Conservation (phyloP, 1,140 invertebrate genomes). For the Rhagoletis pomonella region DNA sequence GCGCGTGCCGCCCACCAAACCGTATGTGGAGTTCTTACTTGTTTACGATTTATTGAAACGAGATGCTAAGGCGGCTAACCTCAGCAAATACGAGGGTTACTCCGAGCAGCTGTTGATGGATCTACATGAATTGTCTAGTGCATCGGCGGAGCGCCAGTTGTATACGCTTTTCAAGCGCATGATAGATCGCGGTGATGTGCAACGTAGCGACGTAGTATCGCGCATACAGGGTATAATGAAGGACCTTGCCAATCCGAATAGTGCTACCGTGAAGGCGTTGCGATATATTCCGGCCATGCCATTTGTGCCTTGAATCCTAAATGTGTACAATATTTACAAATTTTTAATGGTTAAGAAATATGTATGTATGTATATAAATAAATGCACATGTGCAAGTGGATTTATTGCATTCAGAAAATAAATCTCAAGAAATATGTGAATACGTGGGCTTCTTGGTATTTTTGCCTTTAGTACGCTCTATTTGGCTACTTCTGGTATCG, state of each 20-base stretch:
- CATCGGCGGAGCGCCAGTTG: constrained; percentile 67
- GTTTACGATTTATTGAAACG: constrained; percentile 73
- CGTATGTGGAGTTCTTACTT: constrained; percentile 72
- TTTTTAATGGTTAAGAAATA: neutral
- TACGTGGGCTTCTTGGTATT: neutral
- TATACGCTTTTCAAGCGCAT: constrained; percentile 68
- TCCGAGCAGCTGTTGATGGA: constrained; percentile 67
- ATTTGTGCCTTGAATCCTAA: constrained; percentile 66
- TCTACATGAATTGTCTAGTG: constrained; percentile 64
- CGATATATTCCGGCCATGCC: constrained; percentile 68
- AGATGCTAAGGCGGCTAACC: constrained; percentile 71
- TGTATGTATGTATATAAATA: too few relatives aligned
- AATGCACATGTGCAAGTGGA: neutral
- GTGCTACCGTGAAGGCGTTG: constrained; percentile 67
- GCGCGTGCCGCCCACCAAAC: constrained; percentile 71
- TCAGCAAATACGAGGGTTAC: constrained; percentile 72
- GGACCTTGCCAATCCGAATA: constrained; percentile 69
- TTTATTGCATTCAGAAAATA: neutral
- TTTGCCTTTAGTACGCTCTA: too few relatives aligned
- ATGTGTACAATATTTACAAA: neutral
- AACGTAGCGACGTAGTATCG: constrained; percentile 70
- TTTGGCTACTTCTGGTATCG: too few relatives aligned
- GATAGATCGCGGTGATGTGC: constrained; percentile 68
- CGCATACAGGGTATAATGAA: constrained; percentile 70
- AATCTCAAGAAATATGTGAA: neutral